Conservation (phyloP, 2,113 vertebrate species). For the Macquaria australasica region DNA sequence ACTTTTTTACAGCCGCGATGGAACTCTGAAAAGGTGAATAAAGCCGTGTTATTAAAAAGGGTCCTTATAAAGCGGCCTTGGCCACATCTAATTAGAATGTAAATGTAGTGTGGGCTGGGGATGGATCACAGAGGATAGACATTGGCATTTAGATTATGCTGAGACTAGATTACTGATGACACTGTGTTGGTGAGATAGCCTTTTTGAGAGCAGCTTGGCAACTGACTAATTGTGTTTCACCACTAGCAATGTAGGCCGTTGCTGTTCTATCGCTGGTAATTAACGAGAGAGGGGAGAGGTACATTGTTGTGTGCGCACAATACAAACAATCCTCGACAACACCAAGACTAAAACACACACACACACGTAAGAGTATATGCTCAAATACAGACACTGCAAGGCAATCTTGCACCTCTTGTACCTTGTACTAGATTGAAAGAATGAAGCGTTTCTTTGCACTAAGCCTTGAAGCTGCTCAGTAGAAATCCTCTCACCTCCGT, state of each 20-base stretch:
- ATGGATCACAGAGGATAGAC: constrained; percentile 82
- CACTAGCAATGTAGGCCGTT: constrained; percentile 58
- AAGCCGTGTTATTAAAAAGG: constrained; percentile 77
- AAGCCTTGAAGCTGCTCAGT: constrained; percentile 58
- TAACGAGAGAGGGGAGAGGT: constrained; percentile 66
- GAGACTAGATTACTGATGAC: constrained; percentile 84
- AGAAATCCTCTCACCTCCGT: constrained; percentile 70
- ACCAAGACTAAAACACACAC: constrained; percentile 16
- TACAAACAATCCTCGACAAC: constrained; percentile 38
- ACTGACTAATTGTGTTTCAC: constrained; percentile 81
- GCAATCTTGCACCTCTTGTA: constrained; percentile 53
- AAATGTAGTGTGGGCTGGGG: constrained; percentile 77
- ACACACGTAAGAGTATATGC: constrained; percentile 9
- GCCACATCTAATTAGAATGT: constrained; percentile 83
- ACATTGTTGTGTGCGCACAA: constrained; percentile 55
- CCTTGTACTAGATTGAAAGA: constrained; percentile 49
- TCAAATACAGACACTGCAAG: constrained; percentile 42
- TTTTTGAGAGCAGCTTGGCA: constrained; percentile 75
- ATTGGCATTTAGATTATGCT: constrained; percentile 85
- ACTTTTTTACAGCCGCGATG: constrained; percentile 68
- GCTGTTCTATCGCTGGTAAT: constrained; percentile 68
- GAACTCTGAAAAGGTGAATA: constrained; percentile 80
- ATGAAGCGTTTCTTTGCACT: constrained; percentile 55
- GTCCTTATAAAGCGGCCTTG: constrained; percentile 72
- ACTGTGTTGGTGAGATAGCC: constrained; percentile 81